Evolutionary conservation across 2,797 vertebrate genomes (phyloP), one percentile per base, ranked within the genome.

Genomic region (Ibycter americanus): DNA sequence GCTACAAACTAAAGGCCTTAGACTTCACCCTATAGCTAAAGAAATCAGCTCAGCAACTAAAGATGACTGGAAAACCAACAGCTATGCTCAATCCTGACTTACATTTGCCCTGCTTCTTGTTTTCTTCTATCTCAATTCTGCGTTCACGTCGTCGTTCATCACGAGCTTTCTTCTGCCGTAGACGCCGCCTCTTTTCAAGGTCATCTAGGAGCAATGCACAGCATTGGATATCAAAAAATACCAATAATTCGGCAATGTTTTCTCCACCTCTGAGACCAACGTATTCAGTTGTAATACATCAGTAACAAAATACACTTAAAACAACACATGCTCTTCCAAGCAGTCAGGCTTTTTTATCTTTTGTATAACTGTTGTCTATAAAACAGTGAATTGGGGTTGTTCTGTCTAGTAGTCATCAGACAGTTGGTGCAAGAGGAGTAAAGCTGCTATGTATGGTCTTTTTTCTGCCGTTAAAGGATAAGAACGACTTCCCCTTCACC

Each of bases 41-140:
- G 52, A 58, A 61, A 79, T 36, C 54, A 86, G 36, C 62, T 83
- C 58, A 91, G 51, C 71, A 77, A 61, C 31, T 63, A 73, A 61
- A 42, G 31, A 68, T 31, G 61, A 66, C 40, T 72, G 23, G 23
- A 72, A 91, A 73, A 13, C 47, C 55, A 84, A 6, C 21, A 83
- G 38, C 52, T 65, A 18, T 4, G 11, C 21, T 27, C n/a, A 42
- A 54, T 14, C 12, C 44, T 0, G 34, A 98, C 99, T 99, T 98
- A 99, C 99, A 99, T 97, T 98, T 99, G 66, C 99, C 99, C 97
- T 99, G 99, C 94, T 99, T 99, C 98, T 99, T 98, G 97, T 99
- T 99, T 93, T 99, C 99, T 92, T 99, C 99, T 1, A 99, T 99
- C 97, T 99, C 99, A 96, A 99, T 99, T 56, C 99, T 98, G 83